These are phyloP conservation scores for Drosophila histrio DNA, from an alignment of 2,888 invertebrate genomes.

Conservation along the genomic window DNA sequence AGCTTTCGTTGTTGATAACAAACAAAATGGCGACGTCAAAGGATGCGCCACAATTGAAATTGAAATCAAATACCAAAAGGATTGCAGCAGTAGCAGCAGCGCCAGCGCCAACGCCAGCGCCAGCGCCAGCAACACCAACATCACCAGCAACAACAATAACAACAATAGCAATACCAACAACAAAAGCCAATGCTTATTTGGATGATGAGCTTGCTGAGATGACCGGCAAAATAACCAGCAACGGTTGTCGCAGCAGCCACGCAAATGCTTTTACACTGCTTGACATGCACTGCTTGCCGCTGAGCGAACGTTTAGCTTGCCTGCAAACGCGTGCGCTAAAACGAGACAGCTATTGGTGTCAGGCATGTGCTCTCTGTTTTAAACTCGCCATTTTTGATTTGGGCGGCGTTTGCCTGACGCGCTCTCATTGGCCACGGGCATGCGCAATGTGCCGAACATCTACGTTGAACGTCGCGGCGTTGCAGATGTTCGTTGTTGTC, in stretches of 20 bases:
- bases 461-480: conserved; percentile 28
- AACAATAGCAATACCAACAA: neutral
- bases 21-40: conserved; percentile 72
- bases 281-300: conserved; percentile 50
- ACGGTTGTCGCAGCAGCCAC: conserved; percentile 26
- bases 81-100: conserved; percentile 57
- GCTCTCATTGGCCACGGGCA: conserved; percentile 80
- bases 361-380: conserved; percentile 54
- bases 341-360: conserved; percentile 32
- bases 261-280: conserved; percentile 50
- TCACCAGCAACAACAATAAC: neutral
- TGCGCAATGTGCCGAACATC: conserved; percentile 70
- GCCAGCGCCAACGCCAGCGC: conserved; percentile 4
- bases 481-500: conserved; percentile 77
- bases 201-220: conserved; percentile 56
- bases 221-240: conserved; percentile 50
- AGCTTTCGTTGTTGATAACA: conserved; percentile 70
- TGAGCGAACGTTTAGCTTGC: conserved; percentile 1
- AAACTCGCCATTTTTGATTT: conserved; percentile 83
- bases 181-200: conserved; percentile 22
- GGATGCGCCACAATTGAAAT: conserved; percentile 78
- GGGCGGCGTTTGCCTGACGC: conserved; percentile 79
- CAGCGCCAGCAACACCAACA: conserved; percentile 7
- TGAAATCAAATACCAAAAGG: conserved; percentile 74
- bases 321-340: conserved; percentile 25